Conservation (phyloP, 2,888 invertebrate species). For the Eupithecia tripunctaria region DNA sequence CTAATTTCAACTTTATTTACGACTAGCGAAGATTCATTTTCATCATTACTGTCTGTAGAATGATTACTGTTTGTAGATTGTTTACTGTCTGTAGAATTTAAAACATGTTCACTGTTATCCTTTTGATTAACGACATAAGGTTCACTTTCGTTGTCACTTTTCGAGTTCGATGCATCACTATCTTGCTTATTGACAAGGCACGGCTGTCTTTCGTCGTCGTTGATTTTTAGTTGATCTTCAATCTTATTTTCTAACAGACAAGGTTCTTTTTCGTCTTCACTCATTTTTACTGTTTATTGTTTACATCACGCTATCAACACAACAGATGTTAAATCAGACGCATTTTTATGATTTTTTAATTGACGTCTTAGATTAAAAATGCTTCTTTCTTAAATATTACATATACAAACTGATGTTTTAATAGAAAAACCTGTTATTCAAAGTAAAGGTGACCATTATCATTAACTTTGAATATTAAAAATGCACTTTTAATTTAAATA, state of each 20-base stretch:
- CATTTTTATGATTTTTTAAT: conserved; percentile 1
- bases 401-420: neutral
- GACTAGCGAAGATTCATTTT: conserved; percentile 18
- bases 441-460: neutral
- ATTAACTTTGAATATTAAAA: neutral
- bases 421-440: neutral
- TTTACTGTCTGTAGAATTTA: conserved; percentile 12
- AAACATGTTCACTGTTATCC: conserved; percentile 2
- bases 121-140: conserved; percentile 13
- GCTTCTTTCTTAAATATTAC: neutral
- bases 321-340: conserved; percentile 11
- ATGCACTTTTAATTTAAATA: neutral
- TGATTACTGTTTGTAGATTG: conserved; percentile 12
- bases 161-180: conserved; percentile 32
- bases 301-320: conserved; percentile 37
- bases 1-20: conserved; percentile 23
- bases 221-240: conserved; percentile 38
- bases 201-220: conserved; percentile 45
- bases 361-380: neutral
- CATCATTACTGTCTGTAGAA: conserved; percentile 13
- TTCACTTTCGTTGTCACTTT: conserved; percentile 29
- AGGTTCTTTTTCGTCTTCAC: conserved; percentile 61
- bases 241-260: conserved; percentile 48
- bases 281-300: conserved; percentile 58
- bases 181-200: conserved; percentile 46